Evolutionary conservation across 2,888 invertebrate genomes (phyloP), one percentile per base, ranked within the genome.

Genomic region (Creontiades dilutus): DNA sequence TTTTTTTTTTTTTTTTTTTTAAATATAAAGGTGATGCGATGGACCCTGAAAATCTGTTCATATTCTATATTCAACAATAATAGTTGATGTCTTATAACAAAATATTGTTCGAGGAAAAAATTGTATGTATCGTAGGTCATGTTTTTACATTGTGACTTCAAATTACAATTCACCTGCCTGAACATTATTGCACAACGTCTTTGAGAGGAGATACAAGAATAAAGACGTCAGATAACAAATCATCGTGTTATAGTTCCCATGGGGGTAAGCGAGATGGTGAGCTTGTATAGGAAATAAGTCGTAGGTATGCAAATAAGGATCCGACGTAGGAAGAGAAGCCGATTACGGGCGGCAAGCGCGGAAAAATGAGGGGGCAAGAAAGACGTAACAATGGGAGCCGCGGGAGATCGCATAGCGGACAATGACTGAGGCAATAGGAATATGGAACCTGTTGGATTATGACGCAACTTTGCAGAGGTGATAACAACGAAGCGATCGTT

Each of bases 291-390:
- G 68, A 68, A 68, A 68, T 68, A 68, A 14, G 16, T 27, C 23
- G 68, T 2, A 68, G 68, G 23, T 68, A 68, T 68, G 68, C 68
- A 68, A 68, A 61, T 61, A 61, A 19, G 61, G 19, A 68, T 68
- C 23, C 23, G 23, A 68, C 23, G 68, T 68, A 68, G 68, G 68
- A 68, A 68, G 68, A 68, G 68, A 68, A 68, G 68, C 23, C 23
- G 68, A 68, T 68, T 68, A 68, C 68, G 68, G 68, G 68, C 68
- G 27, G 68, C 68, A 68, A 68, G 68, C 68, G 68, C 68, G 68
- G 68, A 68, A 68, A 68, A 68, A 23, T 23, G 23, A 19, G 68
- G 23, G 19, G 61, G 19, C 12, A 23, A 57, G 37, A 37, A 23
- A 68, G 23, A 68, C 68, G 68, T 68, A 68, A 68, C 68, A 68